Conservation (phyloP, 2,797 vertebrate species). For the Tympanoctomys barrerae region DNA sequence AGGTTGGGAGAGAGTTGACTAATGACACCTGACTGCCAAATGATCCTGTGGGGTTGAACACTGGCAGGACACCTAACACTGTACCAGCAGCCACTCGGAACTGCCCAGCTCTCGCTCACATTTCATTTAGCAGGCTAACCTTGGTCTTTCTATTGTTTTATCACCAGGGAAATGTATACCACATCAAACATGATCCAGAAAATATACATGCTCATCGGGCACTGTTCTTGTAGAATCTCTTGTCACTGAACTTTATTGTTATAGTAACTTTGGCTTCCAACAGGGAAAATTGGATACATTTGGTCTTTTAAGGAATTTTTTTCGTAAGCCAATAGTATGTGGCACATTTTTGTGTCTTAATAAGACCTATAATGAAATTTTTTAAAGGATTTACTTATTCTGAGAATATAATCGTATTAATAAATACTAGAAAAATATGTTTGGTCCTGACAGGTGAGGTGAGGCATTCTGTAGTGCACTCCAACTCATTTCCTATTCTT, state of each 20-base stretch:
- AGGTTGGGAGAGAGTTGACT: slow-evolving; percentile 76
- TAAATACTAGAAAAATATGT: slow-evolving; percentile 20
- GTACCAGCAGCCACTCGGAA: slow-evolving; percentile 80
- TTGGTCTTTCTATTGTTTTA: slow-evolving; percentile 71
- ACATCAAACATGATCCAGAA: slow-evolving; percentile 27
- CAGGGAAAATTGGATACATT: slow-evolving; percentile 54
- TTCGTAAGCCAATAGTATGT: slow-evolving; percentile 29
- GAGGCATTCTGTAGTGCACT: slow-evolving; percentile 47
- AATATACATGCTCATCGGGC: neutral
- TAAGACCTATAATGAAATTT: slow-evolving; percentile 12
- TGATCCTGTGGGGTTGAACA: slow-evolving; percentile 83
- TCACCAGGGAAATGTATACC: slow-evolving; percentile 42
- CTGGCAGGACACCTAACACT: slow-evolving; percentile 74
- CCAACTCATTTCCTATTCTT: neutral
- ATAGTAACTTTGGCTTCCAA: neutral
- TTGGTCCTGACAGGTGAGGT: slow-evolving; percentile 28
- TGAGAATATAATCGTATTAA: slow-evolving; percentile 22
- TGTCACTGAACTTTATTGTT: neutral
- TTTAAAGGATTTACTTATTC: slow-evolving; percentile 39
- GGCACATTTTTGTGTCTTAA: slow-evolving; percentile 51
- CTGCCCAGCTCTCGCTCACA: slow-evolving; percentile 72
- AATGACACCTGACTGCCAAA: slow-evolving; percentile 87
- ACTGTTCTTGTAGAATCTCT: slow-evolving; percentile 2
- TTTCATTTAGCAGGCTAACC: slow-evolving; percentile 81
- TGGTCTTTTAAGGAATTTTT: slow-evolving; percentile 70